phyloP scores from a whole-genome alignment of 2,888 invertebrate species.

The Tenthredo notha region DNA sequence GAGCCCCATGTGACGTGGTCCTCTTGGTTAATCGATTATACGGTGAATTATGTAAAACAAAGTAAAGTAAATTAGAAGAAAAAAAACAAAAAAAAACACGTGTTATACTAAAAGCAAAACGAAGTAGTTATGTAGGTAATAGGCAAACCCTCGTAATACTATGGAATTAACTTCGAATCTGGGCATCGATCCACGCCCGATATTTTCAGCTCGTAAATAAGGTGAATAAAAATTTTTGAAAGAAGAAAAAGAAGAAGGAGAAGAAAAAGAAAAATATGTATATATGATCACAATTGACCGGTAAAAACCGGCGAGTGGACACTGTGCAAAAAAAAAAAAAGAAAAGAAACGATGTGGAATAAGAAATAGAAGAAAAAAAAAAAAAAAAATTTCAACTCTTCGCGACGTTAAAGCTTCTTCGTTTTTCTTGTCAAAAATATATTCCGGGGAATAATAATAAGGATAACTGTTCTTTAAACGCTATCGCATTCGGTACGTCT shows the following conservation, averaged over 20 bases:
- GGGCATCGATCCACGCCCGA: slow-evolving; percentile 7
- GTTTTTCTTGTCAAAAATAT: not conserved
- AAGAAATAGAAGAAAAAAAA: too few relatives aligned
- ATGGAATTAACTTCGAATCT: slow-evolving; percentile 4
- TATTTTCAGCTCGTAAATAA: slow-evolving; percentile 23
- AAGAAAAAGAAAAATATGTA: not conserved
- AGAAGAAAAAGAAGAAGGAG: not conserved
- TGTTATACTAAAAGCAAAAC: not conserved
- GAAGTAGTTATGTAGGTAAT: not conserved
- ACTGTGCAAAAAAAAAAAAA: not conserved
- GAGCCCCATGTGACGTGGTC: not conserved
- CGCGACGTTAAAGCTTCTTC: not conserved
- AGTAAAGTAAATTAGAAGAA: not conserved
- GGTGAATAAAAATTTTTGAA: not conserved
- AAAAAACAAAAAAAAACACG: not conserved
- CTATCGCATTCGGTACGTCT: not conserved
- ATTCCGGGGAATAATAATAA: not conserved
- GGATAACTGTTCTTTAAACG: slow-evolving; percentile 25
- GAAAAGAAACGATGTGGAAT: too few relatives aligned
- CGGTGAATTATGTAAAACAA: not conserved
- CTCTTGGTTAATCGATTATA: slow-evolving; percentile 17
- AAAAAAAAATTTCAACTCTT: not conserved
- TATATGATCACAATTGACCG: not conserved
- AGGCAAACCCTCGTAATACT: not conserved
- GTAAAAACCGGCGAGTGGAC: not conserved